Evolutionary conservation across 2,888 invertebrate genomes (phyloP), one percentile per base, ranked within the genome.

Genomic region (Parochlus steinenii): DNA sequence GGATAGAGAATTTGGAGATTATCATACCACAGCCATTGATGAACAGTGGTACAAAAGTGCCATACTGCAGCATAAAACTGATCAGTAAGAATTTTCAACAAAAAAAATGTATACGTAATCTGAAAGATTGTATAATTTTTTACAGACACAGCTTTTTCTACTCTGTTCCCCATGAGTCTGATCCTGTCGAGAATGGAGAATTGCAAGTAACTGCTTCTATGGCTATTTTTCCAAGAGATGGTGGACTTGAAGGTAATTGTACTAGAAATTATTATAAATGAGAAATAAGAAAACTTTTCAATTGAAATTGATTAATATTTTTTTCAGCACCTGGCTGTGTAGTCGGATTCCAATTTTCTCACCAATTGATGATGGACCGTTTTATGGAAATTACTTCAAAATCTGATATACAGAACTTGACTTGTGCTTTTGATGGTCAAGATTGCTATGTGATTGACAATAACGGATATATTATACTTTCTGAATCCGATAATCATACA

Each of bases 21-120:
- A 67, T 30, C 74, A 85, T 50, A 69, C 65, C 4, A 69, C 69
- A 34, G 78, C 87, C 0, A 80, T 86, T 16, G 86, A 90, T 52
- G 87, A 89, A 54, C 74, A 80, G 1, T 90, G 87, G 86, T 90
- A 90, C 53, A 80, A 81, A 53, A 77, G 82, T 41, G 87, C 90
- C 1, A 82, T 90, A 4, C 65, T 89, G 27, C 85, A 86, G 47
- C 79, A 86, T 51, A 70, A 74, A 49, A 67, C 76, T 27, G 78
- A 82, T 47, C 65, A 71, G 6, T 74, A n/a, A n/a, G n/a, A n/a
- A n/a, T n/a, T n/a, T n/a, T n/a, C n/a, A n/a, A n/a, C n/a, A n/a
- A n/a, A n/a, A n/a, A n/a, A n/a, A n/a, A n/a, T n/a, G n/a, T n/a
- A n/a, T n/a, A n/a, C n/a, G n/a, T n/a, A n/a, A n/a, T n/a, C n/a